A percentile compares a stretch with the other conserved stretches of the same genome.
phyloP scores from a whole-genome alignment of 2,888 invertebrate species.

The Opisthograptis luteolata region DNA sequence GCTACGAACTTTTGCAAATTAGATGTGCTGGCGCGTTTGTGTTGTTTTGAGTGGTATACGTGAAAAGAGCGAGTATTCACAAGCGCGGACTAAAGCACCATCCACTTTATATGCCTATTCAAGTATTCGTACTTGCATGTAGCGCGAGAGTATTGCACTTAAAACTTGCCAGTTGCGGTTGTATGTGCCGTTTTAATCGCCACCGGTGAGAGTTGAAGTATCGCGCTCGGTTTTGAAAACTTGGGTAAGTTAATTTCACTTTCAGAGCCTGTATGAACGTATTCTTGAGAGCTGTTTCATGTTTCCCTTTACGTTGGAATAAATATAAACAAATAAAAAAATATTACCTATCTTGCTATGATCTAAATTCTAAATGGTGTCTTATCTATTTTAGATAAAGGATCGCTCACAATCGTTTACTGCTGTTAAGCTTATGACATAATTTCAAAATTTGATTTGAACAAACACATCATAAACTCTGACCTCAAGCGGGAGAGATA shows the following conservation, averaged over 20 bases:
- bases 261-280: background rate
- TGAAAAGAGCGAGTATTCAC: constrained; percentile 21
- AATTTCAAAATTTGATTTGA: constrained; percentile 38
- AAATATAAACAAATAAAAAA: background rate
- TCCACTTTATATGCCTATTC: constrained; percentile 22
- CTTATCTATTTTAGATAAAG: too few species aligned
- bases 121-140: constrained; percentile 30
- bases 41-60: background rate
- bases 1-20: constrained; percentile 12
- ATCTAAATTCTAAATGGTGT: too few species aligned
- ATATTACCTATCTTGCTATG: background rate
- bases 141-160: constrained; percentile 30
- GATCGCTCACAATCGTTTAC: too few species aligned
- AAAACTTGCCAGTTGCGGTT: constrained; percentile 27
- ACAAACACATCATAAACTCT: constrained; percentile 48
- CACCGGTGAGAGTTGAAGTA: constrained; percentile 8
- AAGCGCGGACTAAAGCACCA: constrained; percentile 23
- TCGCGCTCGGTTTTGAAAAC: constrained; percentile 8
- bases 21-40: background rate
- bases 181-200: constrained; percentile 23
- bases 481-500: constrained; percentile 49
- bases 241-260: constrained; percentile 6
- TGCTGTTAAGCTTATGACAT: constrained; percentile 40
- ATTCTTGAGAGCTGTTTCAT: too few species aligned
- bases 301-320: background rate